Base-by-base conservation (phyloP, 2,113 vertebrate species). In the Anser cygnoides region DNA sequence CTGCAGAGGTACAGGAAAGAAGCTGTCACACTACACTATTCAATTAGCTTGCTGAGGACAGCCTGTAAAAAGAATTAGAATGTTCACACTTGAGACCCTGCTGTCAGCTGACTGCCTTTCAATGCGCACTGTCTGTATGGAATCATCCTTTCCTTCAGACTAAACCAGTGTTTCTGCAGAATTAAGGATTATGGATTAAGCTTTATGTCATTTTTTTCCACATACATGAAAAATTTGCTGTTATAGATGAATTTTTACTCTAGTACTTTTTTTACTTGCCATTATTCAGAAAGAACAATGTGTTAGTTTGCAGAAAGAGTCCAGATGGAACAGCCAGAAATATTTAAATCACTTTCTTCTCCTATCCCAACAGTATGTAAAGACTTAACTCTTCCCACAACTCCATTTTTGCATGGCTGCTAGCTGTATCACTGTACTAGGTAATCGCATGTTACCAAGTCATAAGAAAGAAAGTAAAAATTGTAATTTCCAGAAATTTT, bases 251-350 rank as follows among this genome's bases (percentile, higher is more conserved):
- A 73, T 77, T 92, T 52, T 91, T 84, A 87, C 81, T 66, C 43
- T 26, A 89, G 46, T 11, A 52, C 35, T 54, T 90, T 72, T 88
- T 84, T 14, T 91, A 78, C 96, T 87, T 95, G 41, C 77, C 75
- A 52, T 91, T 84, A 78, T 50, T 49, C 31, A 67, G 73, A 62
- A 46, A 92, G 59, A 71, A 62, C 70, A 61, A 75, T 3, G 54
- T 63, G 25, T 52, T 57, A 37, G 17, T 72, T 72, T 66, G 75
- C 82, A 92, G 74, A 79, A 66, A 55, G 66, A 66, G 70, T 54
- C 54, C 28, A 37, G 35, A 16, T 58, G 54, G 66, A n/a, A 63
- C 11, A 59, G 43, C 74, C 82, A 66, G 37, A 11, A 33, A 68
- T 43, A 28, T 23, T 84, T 61, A 66, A 92, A 70, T 55, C 8